These are phyloP conservation scores for Grammomys dolichurus DNA, from an alignment of 2,113 vertebrate species.

Conservation along the genomic window DNA sequence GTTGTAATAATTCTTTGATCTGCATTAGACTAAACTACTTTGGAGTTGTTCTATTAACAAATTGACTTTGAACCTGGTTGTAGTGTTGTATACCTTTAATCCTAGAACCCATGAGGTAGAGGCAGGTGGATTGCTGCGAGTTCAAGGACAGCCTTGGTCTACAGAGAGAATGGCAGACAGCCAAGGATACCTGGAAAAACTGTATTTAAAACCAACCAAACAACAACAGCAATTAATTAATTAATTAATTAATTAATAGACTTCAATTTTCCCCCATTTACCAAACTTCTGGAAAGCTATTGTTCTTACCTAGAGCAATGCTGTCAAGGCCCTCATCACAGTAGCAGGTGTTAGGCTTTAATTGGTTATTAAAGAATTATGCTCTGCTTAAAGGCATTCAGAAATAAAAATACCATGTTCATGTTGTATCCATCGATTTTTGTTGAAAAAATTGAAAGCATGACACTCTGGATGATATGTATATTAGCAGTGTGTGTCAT, in stretches of 20 bases:
- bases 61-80: background rate
- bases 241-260: background rate
- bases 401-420: slow-evolving; percentile 69
- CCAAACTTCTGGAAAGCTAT: slow-evolving; percentile 53
- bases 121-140: background rate
- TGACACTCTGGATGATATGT: slow-evolving; percentile 12
- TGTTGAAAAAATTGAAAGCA: slow-evolving; percentile 54
- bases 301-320: slow-evolving; percentile 78
- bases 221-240: background rate
- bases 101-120: background rate
- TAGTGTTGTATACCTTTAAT: background rate
- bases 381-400: slow-evolving; percentile 78
- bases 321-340: slow-evolving; percentile 69
- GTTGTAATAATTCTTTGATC: slow-evolving; percentile 15
- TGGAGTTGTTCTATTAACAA: slow-evolving; percentile 42
- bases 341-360: slow-evolving; percentile 81
- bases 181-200: background rate
- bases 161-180: background rate
- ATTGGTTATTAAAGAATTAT: slow-evolving; percentile 82
- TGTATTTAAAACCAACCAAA: background rate
- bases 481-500: slow-evolving; percentile 52
- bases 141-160: background rate
- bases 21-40: slow-evolving; percentile 44
- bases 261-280: slow-evolving; percentile 72
- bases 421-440: slow-evolving; percentile 66